A percentile compares a stretch with the other conserved stretches of the same genome.
Conservation (phyloP, 1,140 invertebrate genomes). For the Ganaspis sp. region DNA sequence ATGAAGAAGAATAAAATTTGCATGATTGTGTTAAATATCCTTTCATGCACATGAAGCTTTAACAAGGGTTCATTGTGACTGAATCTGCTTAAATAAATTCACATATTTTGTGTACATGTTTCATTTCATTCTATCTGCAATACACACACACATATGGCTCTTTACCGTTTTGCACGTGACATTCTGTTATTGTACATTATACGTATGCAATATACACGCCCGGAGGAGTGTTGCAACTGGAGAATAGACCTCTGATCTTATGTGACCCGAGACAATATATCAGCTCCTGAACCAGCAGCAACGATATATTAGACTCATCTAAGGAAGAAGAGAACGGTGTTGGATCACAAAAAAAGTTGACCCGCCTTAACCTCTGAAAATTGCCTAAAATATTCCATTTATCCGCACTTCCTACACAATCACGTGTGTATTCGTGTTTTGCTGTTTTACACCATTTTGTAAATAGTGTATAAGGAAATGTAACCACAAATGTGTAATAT, state of each 20-base stretch:
- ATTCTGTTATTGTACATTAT: not conserved
- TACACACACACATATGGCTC: not conserved
- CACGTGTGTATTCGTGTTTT: no score
- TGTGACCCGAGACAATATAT: conserved; percentile 9
- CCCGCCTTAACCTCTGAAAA: not conserved
- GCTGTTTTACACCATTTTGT: no score
- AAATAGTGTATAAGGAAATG: not conserved
- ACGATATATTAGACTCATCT: conserved; percentile 1
- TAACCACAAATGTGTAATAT: no score
- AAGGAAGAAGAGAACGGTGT: not conserved
- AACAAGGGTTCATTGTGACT: not conserved
- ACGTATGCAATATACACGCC: conserved; percentile 4
- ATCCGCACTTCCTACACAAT: not conserved
- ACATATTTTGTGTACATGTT: not conserved
- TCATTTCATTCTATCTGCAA: not conserved
- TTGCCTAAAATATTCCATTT: not conserved
- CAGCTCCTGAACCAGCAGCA: conserved; percentile 11
- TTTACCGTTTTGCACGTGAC: conserved; percentile 4
- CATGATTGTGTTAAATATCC: conserved; percentile 1
- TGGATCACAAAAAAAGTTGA: not conserved
- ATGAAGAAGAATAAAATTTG: not conserved
- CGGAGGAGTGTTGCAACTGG: not conserved
- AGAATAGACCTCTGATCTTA: conserved; percentile 13
- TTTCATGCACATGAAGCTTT: not conserved
- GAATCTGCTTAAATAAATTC: not conserved